These are phyloP conservation scores for Tipula lateralis DNA, from an alignment of 2,888 invertebrate species.

Conservation along the genomic window DNA sequence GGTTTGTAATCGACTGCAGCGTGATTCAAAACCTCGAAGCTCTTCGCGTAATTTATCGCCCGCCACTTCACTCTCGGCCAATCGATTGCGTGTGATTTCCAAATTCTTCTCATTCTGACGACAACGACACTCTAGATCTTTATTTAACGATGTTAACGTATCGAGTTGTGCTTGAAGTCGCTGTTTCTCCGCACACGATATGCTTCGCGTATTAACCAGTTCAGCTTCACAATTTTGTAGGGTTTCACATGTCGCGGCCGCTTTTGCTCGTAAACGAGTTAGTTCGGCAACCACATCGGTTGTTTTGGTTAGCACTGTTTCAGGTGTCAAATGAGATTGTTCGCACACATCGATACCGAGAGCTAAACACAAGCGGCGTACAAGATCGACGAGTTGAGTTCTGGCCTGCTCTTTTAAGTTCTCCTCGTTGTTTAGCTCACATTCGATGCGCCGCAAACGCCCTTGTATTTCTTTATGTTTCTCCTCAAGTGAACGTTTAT, in stretches of 20 bases:
- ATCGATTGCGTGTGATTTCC: slow-evolving; percentile 65
- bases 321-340: slow-evolving; percentile 59
- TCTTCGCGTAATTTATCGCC: slow-evolving; percentile 53
- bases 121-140: slow-evolving; percentile 66
- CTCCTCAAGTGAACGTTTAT: slow-evolving; percentile 67
- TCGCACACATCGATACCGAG: slow-evolving; percentile 68
- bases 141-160: slow-evolving; percentile 54
- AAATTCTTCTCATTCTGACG: slow-evolving; percentile 73
- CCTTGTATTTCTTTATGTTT: slow-evolving; percentile 71
- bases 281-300: slow-evolving; percentile 72
- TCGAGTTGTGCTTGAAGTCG: slow-evolving; percentile 63
- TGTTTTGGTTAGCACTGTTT: slow-evolving; percentile 69
- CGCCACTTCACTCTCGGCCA: slow-evolving; percentile 67
- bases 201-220: slow-evolving; percentile 44
- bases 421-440: slow-evolving; percentile 67
- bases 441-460: slow-evolving; percentile 66
- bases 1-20: slow-evolving; percentile 47
- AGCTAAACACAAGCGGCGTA: slow-evolving; percentile 66
- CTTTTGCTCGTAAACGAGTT: slow-evolving; percentile 58
- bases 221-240: slow-evolving; percentile 48
- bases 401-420: slow-evolving; percentile 67
- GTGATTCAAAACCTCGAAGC: slow-evolving; percentile 48
- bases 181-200: slow-evolving; percentile 60
- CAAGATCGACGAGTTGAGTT: slow-evolving; percentile 63
- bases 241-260: slow-evolving; percentile 48